Evolutionary conservation across 2,797 vertebrate genomes (phyloP).

Genomic region (Todus mexicanus): DNA sequence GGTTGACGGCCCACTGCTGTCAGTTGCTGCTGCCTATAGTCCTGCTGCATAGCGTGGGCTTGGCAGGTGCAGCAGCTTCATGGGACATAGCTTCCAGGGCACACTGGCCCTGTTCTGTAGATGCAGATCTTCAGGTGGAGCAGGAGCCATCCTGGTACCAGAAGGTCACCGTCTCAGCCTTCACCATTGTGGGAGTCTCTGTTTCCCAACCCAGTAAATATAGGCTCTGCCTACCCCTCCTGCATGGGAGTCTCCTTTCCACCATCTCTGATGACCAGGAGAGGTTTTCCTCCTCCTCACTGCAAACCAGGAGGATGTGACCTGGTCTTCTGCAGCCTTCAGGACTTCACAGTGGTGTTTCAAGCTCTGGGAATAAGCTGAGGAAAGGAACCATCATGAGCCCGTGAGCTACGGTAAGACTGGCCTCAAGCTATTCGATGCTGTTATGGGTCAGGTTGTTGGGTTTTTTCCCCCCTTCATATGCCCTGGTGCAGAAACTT

Average conservation of each 20-base stretch:
- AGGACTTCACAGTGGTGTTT: accelerated
- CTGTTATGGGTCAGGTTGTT: accelerated
- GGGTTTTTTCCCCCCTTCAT: neutral
- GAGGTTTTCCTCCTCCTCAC: neutral
- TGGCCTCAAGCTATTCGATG: neutral
- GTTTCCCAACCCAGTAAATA: accelerated
- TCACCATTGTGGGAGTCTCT: accelerated
- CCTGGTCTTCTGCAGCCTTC: neutral
- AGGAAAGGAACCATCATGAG: neutral
- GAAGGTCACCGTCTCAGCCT: neutral
- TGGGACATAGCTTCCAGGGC: neutral
- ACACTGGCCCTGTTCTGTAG: neutral
- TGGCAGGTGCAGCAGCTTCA: neutral
- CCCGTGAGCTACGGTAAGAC: accelerated
- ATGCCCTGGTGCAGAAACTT: neutral
- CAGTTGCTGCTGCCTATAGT: neutral
- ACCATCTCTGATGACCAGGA: neutral
- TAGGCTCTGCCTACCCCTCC: neutral
- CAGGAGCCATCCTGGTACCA: neutral
- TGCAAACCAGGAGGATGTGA: neutral
- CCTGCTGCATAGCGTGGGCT: neutral
- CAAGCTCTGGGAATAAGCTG: accelerated
- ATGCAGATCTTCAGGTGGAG: neutral
- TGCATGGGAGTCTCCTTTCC: neutral
- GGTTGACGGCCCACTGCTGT: neutral